Evolutionary conservation across 2,888 invertebrate genomes (phyloP), one percentile per base, ranked within the genome.

Genomic region (Volucella inflata): DNA sequence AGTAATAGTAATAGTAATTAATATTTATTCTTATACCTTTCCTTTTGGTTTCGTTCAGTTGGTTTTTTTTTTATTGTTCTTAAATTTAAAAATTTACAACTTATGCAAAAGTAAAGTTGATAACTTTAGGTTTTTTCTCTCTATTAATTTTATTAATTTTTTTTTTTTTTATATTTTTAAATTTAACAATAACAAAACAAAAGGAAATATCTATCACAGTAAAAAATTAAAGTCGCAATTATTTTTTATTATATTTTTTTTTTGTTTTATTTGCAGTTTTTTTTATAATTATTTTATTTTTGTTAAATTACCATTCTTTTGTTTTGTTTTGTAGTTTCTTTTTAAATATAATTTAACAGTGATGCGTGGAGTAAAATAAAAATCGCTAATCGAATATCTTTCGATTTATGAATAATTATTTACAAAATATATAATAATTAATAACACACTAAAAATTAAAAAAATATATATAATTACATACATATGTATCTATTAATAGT

Each of bases 171-270:
- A 53, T 70, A 17, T 57, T 70, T 70, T 71, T 70, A 60, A 38
- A 36, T 78, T 68, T 75, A 88, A 88, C 83, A 80, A 72, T 77
- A 77, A 87, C 76, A 88, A 81, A 88, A 87, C 87, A 89, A 89
- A 88, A 89, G 87, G 88, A 88, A 88, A 89, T 87, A 88, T 90
- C 89, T 90, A 90, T 90, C 90, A 90, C 90, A 90, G 91, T 90
- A 90, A 90, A 90, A 88, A 89, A 90, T 89, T 88, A 89, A 90
- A 89, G 88, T 89, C 89, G 89, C 88, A 88, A 88, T 88, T 70
- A 80, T 77, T 84, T 74, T 64, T 44, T 55, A 40, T 38, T 62
- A 57, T 16, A 21, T 67, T 68, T 12, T 64, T 40, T 65, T 60
- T 65, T 57, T 65, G 62, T 42, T 75, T 50, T 57, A 36, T 30